A percentile compares a stretch with the other conserved stretches of the same genome.
Evolutionary conservation across 2,888 invertebrate species (phyloP).

Genomic region (Sericinus montela): DNA sequence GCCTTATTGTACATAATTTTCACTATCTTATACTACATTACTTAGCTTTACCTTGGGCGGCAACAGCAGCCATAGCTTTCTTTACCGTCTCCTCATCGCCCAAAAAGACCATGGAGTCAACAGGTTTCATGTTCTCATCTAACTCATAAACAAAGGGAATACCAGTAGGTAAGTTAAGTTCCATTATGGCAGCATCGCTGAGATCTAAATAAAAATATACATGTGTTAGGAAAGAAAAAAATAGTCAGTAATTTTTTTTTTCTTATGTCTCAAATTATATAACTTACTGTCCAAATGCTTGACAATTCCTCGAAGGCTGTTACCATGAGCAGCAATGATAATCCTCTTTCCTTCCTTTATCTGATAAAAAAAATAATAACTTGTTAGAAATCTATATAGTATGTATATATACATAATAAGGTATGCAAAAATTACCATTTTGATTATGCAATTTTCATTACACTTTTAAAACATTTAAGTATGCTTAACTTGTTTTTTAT

Average conservation of each 20-base stretch:
- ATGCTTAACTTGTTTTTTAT: too few species aligned
- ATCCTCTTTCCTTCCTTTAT: slow-evolving; percentile 89
- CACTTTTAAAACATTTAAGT: too few species aligned
- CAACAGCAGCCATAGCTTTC: slow-evolving; percentile 87
- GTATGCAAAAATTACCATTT: too few species aligned
- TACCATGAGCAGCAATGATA: slow-evolving; percentile 92
- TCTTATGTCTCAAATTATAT: too few species aligned
- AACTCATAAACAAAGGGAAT: slow-evolving; percentile 90
- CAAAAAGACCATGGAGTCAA: slow-evolving; percentile 85
- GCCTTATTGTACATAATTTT: background rate
- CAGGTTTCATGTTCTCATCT: slow-evolving; percentile 83
- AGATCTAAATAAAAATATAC: slow-evolving; percentile 64
- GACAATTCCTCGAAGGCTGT: slow-evolving; percentile 90
- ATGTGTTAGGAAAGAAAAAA: too few species aligned
- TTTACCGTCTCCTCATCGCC: slow-evolving; percentile 89
- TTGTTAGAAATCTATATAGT: too few species aligned
- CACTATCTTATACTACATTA: slow-evolving; percentile 34
- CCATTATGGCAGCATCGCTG: slow-evolving; percentile 85
- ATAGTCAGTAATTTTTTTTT: too few species aligned
- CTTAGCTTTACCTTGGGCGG: slow-evolving; percentile 89
- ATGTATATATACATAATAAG: too few species aligned
- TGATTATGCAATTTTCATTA: too few species aligned
- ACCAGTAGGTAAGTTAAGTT: slow-evolving; percentile 87
- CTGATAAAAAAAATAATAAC: slow-evolving; percentile 66
- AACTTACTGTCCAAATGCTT: slow-evolving; percentile 89